These are phyloP conservation scores for Anguilla megastoma DNA, from an alignment of 2,797 vertebrate genomes.

Conservation along the genomic window DNA sequence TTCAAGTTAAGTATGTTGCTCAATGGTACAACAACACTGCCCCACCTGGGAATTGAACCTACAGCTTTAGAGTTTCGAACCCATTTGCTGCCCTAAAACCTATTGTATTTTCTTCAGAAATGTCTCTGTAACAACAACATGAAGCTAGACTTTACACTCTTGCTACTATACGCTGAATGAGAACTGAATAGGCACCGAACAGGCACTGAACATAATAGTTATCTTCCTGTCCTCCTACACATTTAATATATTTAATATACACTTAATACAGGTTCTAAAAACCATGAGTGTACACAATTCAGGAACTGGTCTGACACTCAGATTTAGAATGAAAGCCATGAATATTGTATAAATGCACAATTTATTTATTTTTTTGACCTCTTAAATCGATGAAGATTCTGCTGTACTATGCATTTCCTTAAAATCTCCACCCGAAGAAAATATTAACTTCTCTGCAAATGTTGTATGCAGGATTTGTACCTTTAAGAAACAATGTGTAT, in stretches of 20 bases:
- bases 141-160: no score
- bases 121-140: neutral
- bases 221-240: no score
- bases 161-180: neutral
- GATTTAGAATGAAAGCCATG: no score
- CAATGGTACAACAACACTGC: neutral
- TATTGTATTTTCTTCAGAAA: neutral
- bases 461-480: neutral
- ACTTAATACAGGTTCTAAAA: no score
- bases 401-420: neutral
- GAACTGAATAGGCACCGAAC: neutral
- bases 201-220: no score
- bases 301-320: no score
- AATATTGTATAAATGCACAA: no score
- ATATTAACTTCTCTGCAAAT: neutral
- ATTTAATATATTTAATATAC: no score
- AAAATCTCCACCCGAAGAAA: neutral
- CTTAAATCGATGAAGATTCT: no score
- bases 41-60: neutral
- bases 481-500: neutral
- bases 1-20: neutral
- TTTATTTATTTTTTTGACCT: no score
- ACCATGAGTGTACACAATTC: no score
- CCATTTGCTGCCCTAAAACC: neutral
- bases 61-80: neutral